Base-by-base conservation (phyloP, 2,888 invertebrate species). In the Harpagoxenus sublaevis region DNA sequence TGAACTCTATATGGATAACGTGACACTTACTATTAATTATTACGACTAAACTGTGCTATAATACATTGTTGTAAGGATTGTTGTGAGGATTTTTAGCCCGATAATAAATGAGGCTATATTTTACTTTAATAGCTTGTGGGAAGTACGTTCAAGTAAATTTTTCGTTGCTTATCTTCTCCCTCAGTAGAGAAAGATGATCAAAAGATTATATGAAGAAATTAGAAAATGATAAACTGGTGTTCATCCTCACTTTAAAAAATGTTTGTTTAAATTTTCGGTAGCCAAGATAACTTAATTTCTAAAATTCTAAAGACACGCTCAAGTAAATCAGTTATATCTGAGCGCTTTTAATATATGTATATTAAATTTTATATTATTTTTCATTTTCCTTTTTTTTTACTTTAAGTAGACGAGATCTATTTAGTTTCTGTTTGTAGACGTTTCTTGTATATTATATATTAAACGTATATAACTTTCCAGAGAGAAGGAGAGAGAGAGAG, bases 61-160 rank as follows among this genome's bases (percentile, higher is more conserved):
- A 78, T 35, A 12, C 3, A 42, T 42, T 42, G n/a, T 78, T 31
- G 31, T 9, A 42, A 15, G 23, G 23, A 23, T 23, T 23, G 23
- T 23, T 23, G 23, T 15, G n/a, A 53, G 68, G 31, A 45, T 68
- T 68, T 66, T 78, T 42, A 68, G n/a, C 28, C 42, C n/a, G 42
- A 78, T 68, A 78, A 78, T 68, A 78, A 78, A 78, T 78, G 78
- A 78, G n/a, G 10, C 53, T 68, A 68, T 31, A 78, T 78, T 78
- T 78, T 68, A 78, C 5, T 42, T 55, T 78, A 78, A 68, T 78
- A 68, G 55, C 42, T 42, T 5, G 28, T n/a, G 35, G 12, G 8
- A 68, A 55, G 68, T 55, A 68, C 55, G 53, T 78, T 78, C n/a
- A 78, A 78, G 55, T 78, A 78, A 68, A 78, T 53, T 55, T 68